Evolutionary conservation across 2,113 vertebrate species (phyloP).

Genomic region (Epinephelus moara): DNA sequence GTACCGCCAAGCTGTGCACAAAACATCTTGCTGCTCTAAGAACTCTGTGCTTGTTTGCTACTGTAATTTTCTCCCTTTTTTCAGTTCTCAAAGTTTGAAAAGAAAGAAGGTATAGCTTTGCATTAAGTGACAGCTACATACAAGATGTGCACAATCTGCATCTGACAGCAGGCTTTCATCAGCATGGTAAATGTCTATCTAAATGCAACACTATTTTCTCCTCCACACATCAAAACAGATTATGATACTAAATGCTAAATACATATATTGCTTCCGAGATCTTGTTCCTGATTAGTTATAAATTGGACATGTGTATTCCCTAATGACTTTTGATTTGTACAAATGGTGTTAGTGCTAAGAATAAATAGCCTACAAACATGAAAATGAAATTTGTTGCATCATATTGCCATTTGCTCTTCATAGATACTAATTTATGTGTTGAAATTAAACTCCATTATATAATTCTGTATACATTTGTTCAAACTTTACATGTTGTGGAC

Average conservation of each 20-base stretch:
- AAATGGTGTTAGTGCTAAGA: background rate
- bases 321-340: background rate
- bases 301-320: background rate
- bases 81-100: slow-evolving; percentile 16
- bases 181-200: slow-evolving; percentile 1
- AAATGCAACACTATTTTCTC: background rate
- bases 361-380: background rate
- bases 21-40: slow-evolving; percentile 45
- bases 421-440: too few relatives aligned
- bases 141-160: background rate
- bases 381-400: background rate
- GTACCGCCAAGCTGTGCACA: slow-evolving; percentile 52
- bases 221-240: background rate
- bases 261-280: background rate
- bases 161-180: background rate
- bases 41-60: slow-evolving; percentile 43
- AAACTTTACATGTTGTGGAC: too few relatives aligned
- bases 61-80: slow-evolving; percentile 52
- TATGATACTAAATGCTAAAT: background rate
- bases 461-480: too few relatives aligned
- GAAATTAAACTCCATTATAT: too few relatives aligned
- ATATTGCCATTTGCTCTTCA: background rate
- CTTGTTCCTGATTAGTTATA: background rate
- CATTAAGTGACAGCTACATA: slow-evolving; percentile 6
- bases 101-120: slow-evolving; percentile 21